phyloP scores from a whole-genome alignment of 2,113 vertebrate genomes.

The Aptenodytes forsteri region DNA sequence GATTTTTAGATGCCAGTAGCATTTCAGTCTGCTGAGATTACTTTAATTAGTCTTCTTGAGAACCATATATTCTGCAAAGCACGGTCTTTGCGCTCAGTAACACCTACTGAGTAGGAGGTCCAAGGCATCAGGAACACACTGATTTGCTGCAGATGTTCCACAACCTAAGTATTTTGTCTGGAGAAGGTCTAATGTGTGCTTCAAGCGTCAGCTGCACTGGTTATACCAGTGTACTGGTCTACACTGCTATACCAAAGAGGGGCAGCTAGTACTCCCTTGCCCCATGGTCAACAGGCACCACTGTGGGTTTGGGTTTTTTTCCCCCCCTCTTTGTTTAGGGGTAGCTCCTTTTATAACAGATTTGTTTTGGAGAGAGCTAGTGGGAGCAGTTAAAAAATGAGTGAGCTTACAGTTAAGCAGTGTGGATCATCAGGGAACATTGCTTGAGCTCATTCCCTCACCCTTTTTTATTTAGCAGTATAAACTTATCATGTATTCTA shows the following conservation, averaged over 20 bases:
- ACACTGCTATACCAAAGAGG: not conserved
- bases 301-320: not conserved
- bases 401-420: not conserved
- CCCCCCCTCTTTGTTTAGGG: not conserved
- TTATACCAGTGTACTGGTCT: not conserved
- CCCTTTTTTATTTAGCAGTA: not conserved
- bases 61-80: not conserved
- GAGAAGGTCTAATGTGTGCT: not conserved
- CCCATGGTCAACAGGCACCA: accelerated
- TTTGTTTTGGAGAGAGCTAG: not conserved
- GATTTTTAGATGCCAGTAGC: not conserved
- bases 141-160: not conserved
- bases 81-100: not conserved
- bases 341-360: not conserved
- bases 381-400: not conserved
- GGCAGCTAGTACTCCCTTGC: not conserved
- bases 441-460: not conserved
- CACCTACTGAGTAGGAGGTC: not conserved
- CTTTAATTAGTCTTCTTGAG: not conserved
- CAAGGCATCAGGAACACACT: not conserved
- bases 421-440: not conserved
- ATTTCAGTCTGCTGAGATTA: not conserved
- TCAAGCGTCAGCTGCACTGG: not conserved
- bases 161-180: not conserved
- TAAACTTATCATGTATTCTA: not conserved